phyloP scores from a whole-genome alignment of 2,888 invertebrate genomes.

The Coenonympha glycerion region DNA sequence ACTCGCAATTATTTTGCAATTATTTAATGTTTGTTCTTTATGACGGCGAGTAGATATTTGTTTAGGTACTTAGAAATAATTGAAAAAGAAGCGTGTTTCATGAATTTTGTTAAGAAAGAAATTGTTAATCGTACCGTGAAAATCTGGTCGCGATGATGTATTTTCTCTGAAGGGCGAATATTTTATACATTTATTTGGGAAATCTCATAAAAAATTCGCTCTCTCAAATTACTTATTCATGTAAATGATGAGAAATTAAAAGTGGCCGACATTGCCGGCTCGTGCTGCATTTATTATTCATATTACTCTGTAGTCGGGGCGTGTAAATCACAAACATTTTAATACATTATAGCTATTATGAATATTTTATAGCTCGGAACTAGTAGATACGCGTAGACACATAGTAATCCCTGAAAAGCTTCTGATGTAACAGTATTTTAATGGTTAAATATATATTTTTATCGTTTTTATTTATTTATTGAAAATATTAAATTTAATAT shows the following conservation, averaged over 20 bases:
- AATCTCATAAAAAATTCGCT: constrained; percentile 2
- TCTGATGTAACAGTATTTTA: too few relatives aligned
- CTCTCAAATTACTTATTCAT: constrained; percentile 40
- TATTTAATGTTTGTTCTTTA: too few relatives aligned
- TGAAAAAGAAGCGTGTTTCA: too few relatives aligned
- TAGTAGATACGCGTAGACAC: not conserved
- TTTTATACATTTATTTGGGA: constrained; percentile 1
- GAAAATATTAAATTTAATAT: too few relatives aligned
- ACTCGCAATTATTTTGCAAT: too few relatives aligned
- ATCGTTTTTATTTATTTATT: too few relatives aligned
- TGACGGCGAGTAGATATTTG: too few relatives aligned
- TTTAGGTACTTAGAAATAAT: too few relatives aligned
- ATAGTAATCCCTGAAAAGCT: not conserved
- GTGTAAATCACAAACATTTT: constrained; percentile 42
- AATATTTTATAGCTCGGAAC: constrained; percentile 15
- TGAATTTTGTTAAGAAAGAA: too few relatives aligned
- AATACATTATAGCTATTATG: constrained; percentile 38
- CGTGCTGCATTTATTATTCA: constrained; percentile 56
- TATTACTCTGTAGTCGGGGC: constrained; percentile 42
- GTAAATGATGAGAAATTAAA: constrained; percentile 57
- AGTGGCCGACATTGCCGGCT: constrained; percentile 48
- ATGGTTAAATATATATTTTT: too few relatives aligned
- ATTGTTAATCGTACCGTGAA: too few relatives aligned
- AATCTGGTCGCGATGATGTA: too few relatives aligned
- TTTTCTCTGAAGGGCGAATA: not conserved